These are phyloP conservation scores for Tricholaema leucomelas DNA, from an alignment of 2,113 vertebrate genomes.

Conservation along the genomic window DNA sequence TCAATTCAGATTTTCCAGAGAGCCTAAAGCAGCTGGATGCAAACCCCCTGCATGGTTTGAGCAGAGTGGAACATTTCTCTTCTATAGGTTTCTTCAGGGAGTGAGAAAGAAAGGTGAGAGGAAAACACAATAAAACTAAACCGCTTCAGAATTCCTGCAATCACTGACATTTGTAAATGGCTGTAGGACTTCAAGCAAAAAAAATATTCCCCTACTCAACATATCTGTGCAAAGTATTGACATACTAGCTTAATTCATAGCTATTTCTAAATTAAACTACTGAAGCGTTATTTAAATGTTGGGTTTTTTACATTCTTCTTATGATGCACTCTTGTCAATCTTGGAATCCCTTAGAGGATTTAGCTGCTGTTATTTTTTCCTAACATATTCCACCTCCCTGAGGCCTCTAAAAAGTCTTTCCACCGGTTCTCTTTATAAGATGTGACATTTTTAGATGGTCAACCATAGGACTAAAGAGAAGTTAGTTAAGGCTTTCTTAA, in stretches of 20 bases:
- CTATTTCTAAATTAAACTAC: neutral
- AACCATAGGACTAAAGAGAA: neutral
- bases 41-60: neutral
- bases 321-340: neutral
- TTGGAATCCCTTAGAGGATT: neutral
- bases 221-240: neutral
- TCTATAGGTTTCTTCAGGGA: neutral
- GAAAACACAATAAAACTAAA: constrained; percentile 16
- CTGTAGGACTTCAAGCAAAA: neutral
- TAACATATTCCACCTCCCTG: neutral
- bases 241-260: neutral
- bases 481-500: constrained; percentile 27
- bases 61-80: neutral
- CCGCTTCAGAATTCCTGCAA: neutral
- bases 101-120: neutral
- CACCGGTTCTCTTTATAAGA: constrained; percentile 25
- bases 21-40: neutral
- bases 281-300: neutral
- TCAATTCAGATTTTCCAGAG: neutral
- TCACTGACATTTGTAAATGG: neutral
- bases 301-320: neutral
- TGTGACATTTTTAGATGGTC: constrained; percentile 39
- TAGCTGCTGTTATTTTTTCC: neutral
- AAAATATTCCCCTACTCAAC: neutral
- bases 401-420: neutral